Conservation (phyloP, 2,888 invertebrate genomes). For the Ramazzottius varieornatus region DNA sequence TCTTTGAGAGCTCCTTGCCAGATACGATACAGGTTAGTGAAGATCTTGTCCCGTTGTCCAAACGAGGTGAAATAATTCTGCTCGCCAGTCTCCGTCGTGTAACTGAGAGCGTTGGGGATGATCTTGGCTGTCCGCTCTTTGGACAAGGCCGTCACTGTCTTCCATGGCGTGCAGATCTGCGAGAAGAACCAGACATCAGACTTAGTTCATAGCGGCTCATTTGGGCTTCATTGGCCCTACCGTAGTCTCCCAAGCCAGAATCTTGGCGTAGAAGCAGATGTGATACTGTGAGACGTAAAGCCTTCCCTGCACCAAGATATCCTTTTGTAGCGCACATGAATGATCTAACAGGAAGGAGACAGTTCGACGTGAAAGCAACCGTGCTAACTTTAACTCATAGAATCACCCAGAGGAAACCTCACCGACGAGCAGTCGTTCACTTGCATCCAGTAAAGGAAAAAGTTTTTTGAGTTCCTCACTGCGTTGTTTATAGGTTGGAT, state of each 20-base stretch:
- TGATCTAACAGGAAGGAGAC: slow-evolving; percentile 42
- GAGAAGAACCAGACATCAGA: not conserved
- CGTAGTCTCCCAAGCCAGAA: slow-evolving; percentile 82
- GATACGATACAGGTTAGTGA: slow-evolving; percentile 72
- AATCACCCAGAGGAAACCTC: slow-evolving; percentile 7
- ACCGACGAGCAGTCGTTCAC: slow-evolving; percentile 78
- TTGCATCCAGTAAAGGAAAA: slow-evolving; percentile 66
- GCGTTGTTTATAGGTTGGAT: slow-evolving; percentile 69
- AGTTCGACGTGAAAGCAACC: no score
- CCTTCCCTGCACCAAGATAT: slow-evolving; percentile 79
- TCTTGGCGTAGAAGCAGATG: slow-evolving; percentile 88
- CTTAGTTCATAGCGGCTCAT: not conserved
- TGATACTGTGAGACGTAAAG: slow-evolving; percentile 81
- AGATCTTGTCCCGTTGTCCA: slow-evolving; percentile 71
- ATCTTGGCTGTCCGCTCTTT: slow-evolving; percentile 30
- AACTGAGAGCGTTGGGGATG: slow-evolving; percentile 81
- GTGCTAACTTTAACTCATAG: no score
- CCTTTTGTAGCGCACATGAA: slow-evolving; percentile 81
- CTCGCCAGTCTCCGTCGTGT: slow-evolving; percentile 43
- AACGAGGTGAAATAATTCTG: slow-evolving; percentile 84
- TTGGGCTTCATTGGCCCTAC: slow-evolving; percentile 17
- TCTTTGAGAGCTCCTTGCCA: slow-evolving; percentile 88
- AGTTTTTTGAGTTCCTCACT: slow-evolving; percentile 70
- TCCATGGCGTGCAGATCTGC: not conserved
- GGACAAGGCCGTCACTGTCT: slow-evolving; percentile 8